phyloP scores from a whole-genome alignment of 1,140 invertebrate species.

The Calephelis nemesis region DNA sequence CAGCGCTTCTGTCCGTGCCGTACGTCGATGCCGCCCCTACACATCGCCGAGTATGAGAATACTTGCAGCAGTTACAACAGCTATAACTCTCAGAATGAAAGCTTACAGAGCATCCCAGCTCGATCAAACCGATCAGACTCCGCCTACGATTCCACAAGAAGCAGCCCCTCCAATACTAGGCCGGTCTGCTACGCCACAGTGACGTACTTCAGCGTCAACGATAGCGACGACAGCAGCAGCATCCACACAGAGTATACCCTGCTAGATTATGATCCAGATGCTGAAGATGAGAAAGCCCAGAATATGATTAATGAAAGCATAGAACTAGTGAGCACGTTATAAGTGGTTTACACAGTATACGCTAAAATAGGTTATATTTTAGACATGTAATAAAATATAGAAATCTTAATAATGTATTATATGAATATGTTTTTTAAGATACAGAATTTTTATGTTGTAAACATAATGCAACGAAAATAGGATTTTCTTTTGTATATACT shows the following conservation, averaged over 20 bases:
- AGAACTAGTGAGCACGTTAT: constrained; percentile 65
- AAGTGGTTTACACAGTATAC: constrained; percentile 29
- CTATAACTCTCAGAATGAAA: constrained; percentile 24
- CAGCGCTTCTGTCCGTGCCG: constrained; percentile 60
- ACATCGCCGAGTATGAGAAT: constrained; percentile 47
- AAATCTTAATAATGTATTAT: not conserved
- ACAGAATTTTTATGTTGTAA: not conserved
- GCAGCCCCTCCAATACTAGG: constrained; percentile 47
- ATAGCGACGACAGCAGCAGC: constrained; percentile 68
- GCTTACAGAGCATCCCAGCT: constrained; percentile 18
- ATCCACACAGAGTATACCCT: constrained; percentile 67
- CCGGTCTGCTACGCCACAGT: constrained; percentile 60
- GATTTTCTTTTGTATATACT: not conserved
- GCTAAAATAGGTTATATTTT: not conserved
- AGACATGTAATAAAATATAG: not conserved
- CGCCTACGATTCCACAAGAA: constrained; percentile 59
- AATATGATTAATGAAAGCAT: constrained; percentile 69
- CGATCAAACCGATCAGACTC: constrained; percentile 53
- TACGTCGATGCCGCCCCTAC: constrained; percentile 44
- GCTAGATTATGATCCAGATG: constrained; percentile 53
- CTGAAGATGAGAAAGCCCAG: constrained; percentile 57
- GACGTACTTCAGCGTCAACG: constrained; percentile 67
- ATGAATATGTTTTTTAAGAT: constrained; percentile 8
- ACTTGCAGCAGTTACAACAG: constrained; percentile 52
- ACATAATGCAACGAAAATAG: not conserved